Percentiles rank a stretch among this genome's conserved stretches.
Evolutionary conservation across 1,140 invertebrate species (phyloP).

Genomic region (Brachionus sp.): DNA sequence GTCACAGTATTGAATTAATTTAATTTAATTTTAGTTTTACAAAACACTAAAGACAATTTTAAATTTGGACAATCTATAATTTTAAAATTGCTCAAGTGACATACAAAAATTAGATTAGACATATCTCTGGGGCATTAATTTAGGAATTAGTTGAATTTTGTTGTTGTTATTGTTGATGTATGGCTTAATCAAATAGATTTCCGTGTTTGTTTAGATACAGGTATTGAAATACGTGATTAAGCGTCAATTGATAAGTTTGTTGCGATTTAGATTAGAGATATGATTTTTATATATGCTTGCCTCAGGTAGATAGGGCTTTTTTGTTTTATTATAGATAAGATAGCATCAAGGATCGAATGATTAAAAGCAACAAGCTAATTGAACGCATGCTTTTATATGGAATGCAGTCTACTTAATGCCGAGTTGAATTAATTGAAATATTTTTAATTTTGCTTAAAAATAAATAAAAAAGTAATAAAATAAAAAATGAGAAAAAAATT

Average conservation of each 20-base stretch:
- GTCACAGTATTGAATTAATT: conserved; percentile 3
- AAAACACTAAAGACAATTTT: neutral
- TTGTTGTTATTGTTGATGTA: neutral
- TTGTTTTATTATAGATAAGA: neutral
- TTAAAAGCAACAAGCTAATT: neutral
- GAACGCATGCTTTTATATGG: neutral
- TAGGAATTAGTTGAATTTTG: neutral
- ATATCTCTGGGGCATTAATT: neutral
- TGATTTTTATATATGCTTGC: neutral
- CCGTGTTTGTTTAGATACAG: neutral
- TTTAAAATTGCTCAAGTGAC: neutral
- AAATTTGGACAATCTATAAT: neutral
- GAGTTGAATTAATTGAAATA: no score
- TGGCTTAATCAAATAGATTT: neutral
- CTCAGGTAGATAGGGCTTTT: neutral
- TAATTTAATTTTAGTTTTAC: neutral
- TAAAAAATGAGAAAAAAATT: no score
- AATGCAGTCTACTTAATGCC: no score
- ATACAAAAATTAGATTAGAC: neutral
- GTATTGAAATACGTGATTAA: neutral
- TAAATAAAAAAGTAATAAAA: no score
- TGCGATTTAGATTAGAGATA: neutral
- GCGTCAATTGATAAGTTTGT: neutral
- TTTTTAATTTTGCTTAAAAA: no score
- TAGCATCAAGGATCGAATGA: neutral